These are phyloP conservation scores for Agrochola circellaris DNA, from an alignment of 2,888 invertebrate species.

Conservation along the genomic window DNA sequence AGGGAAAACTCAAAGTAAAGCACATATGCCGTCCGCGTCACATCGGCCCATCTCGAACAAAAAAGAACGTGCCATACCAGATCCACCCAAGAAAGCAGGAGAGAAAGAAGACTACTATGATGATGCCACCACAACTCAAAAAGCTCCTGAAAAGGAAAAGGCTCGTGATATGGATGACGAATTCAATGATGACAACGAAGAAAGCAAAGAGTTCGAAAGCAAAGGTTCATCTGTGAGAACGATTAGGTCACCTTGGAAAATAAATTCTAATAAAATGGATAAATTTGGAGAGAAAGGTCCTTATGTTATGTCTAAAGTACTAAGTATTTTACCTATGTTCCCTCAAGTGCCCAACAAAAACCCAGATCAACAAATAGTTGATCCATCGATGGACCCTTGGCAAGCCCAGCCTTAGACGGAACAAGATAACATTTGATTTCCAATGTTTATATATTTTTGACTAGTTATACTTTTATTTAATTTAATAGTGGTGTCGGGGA, in stretches of 20 bases:
- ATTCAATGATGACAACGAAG: constrained; percentile 73
- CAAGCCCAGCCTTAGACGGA: neutral
- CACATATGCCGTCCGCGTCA: constrained; percentile 37
- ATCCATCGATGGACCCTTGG: constrained; percentile 18
- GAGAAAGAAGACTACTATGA: constrained; percentile 78
- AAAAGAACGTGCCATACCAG: constrained; percentile 63
- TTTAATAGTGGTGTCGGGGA: constrained; percentile 17
- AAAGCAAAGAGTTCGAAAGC: constrained; percentile 71
- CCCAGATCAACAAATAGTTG: neutral
- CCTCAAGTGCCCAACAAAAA: constrained; percentile 70
- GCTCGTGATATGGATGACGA: constrained; percentile 67
- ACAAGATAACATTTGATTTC: constrained; percentile 3
- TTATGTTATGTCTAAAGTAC: constrained; percentile 67
- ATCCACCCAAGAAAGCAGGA: constrained; percentile 59
- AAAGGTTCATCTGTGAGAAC: constrained; percentile 66
- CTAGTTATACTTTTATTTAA: constrained; percentile 23
- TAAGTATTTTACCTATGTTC: constrained; percentile 78
- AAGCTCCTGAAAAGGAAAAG: constrained; percentile 61
- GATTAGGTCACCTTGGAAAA: constrained; percentile 74
- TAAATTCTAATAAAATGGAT: constrained; percentile 67
- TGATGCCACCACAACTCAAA: constrained; percentile 66
- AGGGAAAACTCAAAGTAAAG: constrained; percentile 66
- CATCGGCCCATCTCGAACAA: constrained; percentile 52
- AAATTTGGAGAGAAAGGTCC: constrained; percentile 72
- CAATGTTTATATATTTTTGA: constrained; percentile 25